These are phyloP conservation scores for Bombylius discolor DNA, from an alignment of 2,888 invertebrate genomes.

Conservation along the genomic window DNA sequence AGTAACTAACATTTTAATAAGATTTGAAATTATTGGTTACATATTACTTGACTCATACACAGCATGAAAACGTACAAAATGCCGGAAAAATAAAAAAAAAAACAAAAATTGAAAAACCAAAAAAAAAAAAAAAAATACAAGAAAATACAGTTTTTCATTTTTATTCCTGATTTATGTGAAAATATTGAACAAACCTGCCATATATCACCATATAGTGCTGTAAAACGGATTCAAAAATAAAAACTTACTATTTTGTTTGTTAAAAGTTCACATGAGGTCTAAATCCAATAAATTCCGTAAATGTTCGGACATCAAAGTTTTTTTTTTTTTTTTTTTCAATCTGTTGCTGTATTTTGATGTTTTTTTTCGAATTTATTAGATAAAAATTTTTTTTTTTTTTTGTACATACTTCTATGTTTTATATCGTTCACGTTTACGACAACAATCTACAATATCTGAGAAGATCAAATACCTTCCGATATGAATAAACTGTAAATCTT, in stretches of 20 bases:
- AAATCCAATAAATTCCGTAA: slow-evolving; percentile 7
- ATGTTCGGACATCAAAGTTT: slow-evolving; percentile 4
- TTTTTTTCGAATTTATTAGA: too few species aligned
- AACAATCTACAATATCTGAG: slow-evolving; percentile 1
- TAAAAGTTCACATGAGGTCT: slow-evolving; percentile 5
- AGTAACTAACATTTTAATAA: too few species aligned
- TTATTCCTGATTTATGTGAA: slow-evolving; percentile 2
- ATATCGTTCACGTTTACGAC: slow-evolving; percentile 5
- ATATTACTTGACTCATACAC: too few species aligned
- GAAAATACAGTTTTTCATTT: background rate
- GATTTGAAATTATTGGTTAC: too few species aligned
- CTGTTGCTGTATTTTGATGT: background rate
- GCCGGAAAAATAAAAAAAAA: background rate
- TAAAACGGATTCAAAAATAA: too few species aligned
- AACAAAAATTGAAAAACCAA: background rate
- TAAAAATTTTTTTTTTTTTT: too few species aligned
- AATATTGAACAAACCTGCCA: slow-evolving; percentile 3
- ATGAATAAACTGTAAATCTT: slow-evolving; percentile 9
- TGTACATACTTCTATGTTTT: background rate
- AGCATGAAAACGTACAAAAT: too few species aligned
- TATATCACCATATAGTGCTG: background rate
- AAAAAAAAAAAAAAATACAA: too few species aligned
- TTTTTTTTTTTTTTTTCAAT: slow-evolving; percentile 4
- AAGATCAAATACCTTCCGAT: slow-evolving; percentile 8
- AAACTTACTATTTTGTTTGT: background rate